These are phyloP conservation scores for Lophochroa leadbeateri DNA, from an alignment of 2,113 vertebrate species.

Conservation along the genomic window DNA sequence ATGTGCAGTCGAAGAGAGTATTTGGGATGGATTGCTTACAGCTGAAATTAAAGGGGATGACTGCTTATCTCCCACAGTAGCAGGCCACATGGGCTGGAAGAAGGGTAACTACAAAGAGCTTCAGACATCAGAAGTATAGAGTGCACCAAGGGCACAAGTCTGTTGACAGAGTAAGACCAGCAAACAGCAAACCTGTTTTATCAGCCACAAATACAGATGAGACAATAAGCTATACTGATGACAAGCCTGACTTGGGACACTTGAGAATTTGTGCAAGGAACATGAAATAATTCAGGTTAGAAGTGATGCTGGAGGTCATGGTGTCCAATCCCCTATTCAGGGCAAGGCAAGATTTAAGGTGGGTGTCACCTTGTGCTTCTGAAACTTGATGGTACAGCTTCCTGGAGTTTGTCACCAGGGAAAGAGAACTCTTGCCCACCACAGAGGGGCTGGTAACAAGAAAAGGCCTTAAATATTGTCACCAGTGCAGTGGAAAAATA, in stretches of 20 bases:
- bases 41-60: background rate
- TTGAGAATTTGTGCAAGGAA: background rate
- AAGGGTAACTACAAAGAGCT: background rate
- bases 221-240: background rate
- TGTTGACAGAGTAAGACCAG: background rate
- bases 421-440: background rate
- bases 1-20: background rate
- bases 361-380: background rate
- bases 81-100: background rate
- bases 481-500: background rate
- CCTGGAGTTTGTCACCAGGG: background rate
- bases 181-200: background rate
- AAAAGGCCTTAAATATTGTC: background rate
- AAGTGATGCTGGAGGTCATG: background rate
- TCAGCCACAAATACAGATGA: background rate
- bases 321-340: background rate
- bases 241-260: background rate
- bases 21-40: background rate
- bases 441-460: background rate
- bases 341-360: background rate
- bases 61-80: background rate
- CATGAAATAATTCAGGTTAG: background rate
- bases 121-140: background rate
- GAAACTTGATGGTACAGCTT: background rate
- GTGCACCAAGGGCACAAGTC: background rate